These are phyloP conservation scores for Leptoteleia sp. DNA, from an alignment of 1,140 invertebrate species.

Conservation along the genomic window DNA sequence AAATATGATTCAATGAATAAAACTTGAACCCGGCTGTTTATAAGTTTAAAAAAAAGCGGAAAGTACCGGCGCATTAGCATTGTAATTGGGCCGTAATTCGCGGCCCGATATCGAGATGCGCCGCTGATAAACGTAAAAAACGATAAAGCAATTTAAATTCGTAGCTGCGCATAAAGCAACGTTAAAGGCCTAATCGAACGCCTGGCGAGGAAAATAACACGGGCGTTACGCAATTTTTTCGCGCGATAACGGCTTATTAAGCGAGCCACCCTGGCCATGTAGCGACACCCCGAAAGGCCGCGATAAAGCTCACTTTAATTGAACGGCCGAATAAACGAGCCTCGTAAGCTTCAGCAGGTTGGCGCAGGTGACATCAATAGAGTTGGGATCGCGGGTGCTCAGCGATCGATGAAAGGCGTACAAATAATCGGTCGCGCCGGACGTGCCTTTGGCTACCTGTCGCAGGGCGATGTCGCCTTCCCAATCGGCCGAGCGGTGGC, in stretches of 20 bases:
- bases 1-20: too few species aligned
- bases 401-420: slow-evolving; percentile 65
- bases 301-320: slow-evolving; percentile 46
- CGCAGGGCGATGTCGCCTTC: slow-evolving; percentile 56
- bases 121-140: slow-evolving; percentile 5
- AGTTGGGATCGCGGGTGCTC: slow-evolving; percentile 18
- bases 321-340: slow-evolving; percentile 33
- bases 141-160: not conserved
- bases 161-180: slow-evolving; percentile 25
- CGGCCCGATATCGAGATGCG: slow-evolving; percentile 2
- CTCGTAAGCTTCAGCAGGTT: slow-evolving; percentile 34
- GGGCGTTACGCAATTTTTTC: slow-evolving; percentile 27
- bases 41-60: too few species aligned
- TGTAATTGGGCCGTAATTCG: too few species aligned
- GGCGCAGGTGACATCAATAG: slow-evolving; percentile 41
- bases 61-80: too few species aligned
- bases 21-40: too few species aligned
- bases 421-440: slow-evolving; percentile 52
- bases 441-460: slow-evolving; percentile 65
- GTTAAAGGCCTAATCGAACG: slow-evolving; percentile 26
- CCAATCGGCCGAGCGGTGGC: slow-evolving; percentile 42
- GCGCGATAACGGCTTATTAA: not conserved
- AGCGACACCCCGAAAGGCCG: not conserved
- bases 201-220: not conserved
- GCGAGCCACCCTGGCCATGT: slow-evolving; percentile 10